Evolutionary conservation across 2,113 vertebrate genomes (phyloP).

Genomic region (Pogonocichla stellata): DNA sequence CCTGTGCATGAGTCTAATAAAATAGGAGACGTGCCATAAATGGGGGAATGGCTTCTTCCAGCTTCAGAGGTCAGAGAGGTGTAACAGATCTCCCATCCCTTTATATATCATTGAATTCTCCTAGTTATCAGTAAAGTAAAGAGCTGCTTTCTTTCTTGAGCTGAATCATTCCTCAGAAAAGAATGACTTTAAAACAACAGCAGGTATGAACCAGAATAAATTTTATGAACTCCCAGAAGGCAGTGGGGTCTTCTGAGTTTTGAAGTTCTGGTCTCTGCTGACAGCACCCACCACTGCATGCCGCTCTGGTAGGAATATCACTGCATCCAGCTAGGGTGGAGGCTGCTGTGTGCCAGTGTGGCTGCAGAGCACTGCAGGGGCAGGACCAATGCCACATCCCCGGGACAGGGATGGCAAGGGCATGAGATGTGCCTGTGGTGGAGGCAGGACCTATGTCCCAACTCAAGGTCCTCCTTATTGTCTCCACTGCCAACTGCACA

Average conservation of each 20-base stretch:
- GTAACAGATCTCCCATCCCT: neutral
- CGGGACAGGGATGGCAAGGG: neutral
- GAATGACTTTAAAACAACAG: neutral
- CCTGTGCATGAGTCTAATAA: neutral
- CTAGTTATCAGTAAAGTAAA: neutral
- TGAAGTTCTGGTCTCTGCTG: neutral
- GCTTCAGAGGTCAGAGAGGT: neutral
- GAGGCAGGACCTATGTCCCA: neutral
- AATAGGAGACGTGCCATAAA: neutral
- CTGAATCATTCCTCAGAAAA: neutral
- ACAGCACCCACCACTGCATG: rapidly evolving
- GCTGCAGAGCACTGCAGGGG: neutral
- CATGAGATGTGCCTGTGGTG: neutral
- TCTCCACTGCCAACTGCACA: neutral
- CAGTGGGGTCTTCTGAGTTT: neutral
- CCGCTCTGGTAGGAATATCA: neutral
- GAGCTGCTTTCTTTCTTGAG: neutral
- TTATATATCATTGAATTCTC: neutral
- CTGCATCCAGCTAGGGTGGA: rapidly evolving
- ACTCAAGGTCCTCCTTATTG: neutral
- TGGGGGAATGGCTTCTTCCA: neutral
- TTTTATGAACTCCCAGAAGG: neutral
- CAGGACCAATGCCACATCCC: neutral
- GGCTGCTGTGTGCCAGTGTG: no score
- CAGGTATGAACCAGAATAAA: neutral